Conservation (phyloP, 2,888 invertebrate genomes). For the Chaetogeoica ovagalla region DNA sequence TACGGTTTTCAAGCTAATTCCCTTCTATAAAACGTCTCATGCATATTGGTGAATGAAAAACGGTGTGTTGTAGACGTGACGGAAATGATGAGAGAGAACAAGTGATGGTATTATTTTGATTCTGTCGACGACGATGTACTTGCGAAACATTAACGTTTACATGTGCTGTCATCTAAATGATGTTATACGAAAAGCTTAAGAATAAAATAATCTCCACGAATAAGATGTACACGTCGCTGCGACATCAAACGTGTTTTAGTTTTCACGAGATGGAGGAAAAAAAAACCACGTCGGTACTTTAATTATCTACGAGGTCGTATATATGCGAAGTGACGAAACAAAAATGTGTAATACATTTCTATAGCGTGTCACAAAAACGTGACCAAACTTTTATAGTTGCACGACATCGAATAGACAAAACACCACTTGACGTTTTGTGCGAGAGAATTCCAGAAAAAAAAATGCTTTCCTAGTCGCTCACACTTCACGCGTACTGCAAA, state of each 20-base stretch:
- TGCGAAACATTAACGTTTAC: too few relatives aligned
- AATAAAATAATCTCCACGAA: too few relatives aligned
- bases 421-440: constrained; percentile 31
- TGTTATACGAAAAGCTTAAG: too few relatives aligned
- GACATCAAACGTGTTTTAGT: neutral
- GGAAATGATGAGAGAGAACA: too few relatives aligned
- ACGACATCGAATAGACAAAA: constrained; percentile 15
- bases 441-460: constrained; percentile 11
- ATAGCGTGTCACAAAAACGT: constrained; percentile 40
- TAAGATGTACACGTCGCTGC: neutral
- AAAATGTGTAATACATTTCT: constrained; percentile 17
- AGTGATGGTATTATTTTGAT: neutral
- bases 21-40: too few relatives aligned
- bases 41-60: too few relatives aligned
- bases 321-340: neutral
- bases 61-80: too few relatives aligned
- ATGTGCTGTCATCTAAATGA: too few relatives aligned
- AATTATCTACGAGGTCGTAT: neutral
- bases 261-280: neutral
- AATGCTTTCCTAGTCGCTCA: constrained; percentile 8
- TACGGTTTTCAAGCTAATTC: too few relatives aligned
- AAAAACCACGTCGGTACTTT: neutral
- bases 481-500: neutral
- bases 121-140: neutral
- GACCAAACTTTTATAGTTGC: constrained; percentile 32